Conservation (phyloP, 92 coral and sea anemone genomes). For the Umimayanthus chanpuru region DNA sequence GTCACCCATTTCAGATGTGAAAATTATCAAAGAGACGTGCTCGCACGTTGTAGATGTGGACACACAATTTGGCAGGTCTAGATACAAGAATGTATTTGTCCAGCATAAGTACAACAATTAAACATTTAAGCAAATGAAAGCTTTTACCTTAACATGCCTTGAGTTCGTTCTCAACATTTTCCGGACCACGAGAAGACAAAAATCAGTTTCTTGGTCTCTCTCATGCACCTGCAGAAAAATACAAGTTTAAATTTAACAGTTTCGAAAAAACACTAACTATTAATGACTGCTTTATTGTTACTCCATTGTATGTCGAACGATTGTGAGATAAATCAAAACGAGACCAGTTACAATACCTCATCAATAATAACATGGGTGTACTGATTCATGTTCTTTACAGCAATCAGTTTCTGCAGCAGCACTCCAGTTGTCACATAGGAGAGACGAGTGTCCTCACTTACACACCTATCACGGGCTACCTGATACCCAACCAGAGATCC, state of each 20-base stretch:
- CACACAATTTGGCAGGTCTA: too few species aligned
- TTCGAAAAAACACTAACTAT: too few species aligned
- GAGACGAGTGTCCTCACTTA: slow-evolving; percentile 93
- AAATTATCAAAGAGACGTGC: too few species aligned
- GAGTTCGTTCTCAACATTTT: slow-evolving; percentile 91
- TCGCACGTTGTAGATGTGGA: too few species aligned
- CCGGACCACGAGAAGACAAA: slow-evolving; percentile 87
- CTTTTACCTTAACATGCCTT: slow-evolving; percentile 90
- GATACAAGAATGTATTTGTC: too few species aligned
- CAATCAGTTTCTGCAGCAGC: slow-evolving; percentile 83
- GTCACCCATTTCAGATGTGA: too few species aligned
- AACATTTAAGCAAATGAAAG: neutral
- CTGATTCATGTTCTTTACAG: slow-evolving; percentile 85
- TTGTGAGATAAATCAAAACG: neutral
- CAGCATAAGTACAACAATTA: neutral
- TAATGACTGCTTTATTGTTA: neutral
- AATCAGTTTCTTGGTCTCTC: slow-evolving; percentile 95
- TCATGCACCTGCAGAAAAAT: slow-evolving; percentile 79
- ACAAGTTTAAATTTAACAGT: neutral
- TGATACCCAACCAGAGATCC: slow-evolving; percentile 97
- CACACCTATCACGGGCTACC: slow-evolving; percentile 83
- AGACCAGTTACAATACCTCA: slow-evolving; percentile 68
- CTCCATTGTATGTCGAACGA: neutral
- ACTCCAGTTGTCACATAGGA: slow-evolving; percentile 92
- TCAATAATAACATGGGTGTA: slow-evolving; percentile 93